Conservation (phyloP, 2,797 vertebrate species). For the Tympanoctomys barrerae region DNA sequence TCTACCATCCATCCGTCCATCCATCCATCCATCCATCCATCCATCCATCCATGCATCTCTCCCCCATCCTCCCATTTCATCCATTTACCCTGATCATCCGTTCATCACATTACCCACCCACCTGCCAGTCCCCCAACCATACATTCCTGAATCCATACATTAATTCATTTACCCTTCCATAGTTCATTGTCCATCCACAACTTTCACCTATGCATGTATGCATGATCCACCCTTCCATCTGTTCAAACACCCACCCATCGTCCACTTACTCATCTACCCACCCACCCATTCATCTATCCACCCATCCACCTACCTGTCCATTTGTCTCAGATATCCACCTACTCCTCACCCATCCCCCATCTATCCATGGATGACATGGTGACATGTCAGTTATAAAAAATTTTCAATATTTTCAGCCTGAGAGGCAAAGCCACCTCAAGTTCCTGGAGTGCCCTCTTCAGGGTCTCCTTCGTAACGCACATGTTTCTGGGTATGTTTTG, state of each 20-base stretch:
- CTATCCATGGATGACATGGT: neutral
- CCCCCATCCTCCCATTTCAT: too few relatives aligned
- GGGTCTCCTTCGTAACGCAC: neutral
- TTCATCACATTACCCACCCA: neutral
- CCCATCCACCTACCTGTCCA: neutral
- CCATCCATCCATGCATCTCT: too few relatives aligned
- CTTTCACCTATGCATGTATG: neutral
- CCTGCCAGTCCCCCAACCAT: neutral
- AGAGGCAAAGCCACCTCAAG: neutral
- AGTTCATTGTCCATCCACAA: neutral
- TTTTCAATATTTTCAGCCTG: neutral
- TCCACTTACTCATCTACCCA: neutral
- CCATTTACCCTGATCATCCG: neutral
- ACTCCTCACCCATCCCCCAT: too few relatives aligned
- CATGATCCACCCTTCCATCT: neutral
- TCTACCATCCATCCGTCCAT: neutral
- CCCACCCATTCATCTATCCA: neutral
- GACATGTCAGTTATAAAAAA: neutral
- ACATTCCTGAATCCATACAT: too few relatives aligned
- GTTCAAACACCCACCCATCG: neutral
- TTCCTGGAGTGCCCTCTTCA: neutral
- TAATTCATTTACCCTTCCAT: too few relatives aligned
- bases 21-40: too few relatives aligned
- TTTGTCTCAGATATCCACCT: too few relatives aligned
- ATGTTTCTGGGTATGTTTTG: too few relatives aligned